Evolutionary conservation across 2,797 vertebrate genomes (phyloP).

Genomic region (Meda fulgida): DNA sequence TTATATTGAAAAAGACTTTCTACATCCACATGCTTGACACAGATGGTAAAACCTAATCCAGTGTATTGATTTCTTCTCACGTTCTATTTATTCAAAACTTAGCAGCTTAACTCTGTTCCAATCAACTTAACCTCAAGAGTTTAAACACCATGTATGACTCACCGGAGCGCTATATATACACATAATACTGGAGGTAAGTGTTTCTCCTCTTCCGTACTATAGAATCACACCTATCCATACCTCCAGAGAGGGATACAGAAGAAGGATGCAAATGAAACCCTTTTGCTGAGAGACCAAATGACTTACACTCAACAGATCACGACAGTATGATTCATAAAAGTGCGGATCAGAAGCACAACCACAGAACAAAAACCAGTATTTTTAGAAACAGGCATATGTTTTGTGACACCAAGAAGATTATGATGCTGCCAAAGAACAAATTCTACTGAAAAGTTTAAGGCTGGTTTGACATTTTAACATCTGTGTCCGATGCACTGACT

Average conservation of each 20-base stretch:
- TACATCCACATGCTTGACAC: background rate
- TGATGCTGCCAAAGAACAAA: background rate
- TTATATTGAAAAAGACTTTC: background rate
- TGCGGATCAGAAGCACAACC: background rate
- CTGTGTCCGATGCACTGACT: background rate
- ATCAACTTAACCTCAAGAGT: constrained; percentile 4
- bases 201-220: constrained; percentile 7
- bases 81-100: background rate
- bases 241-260: constrained; percentile 10
- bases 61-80: background rate
- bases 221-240: constrained; percentile 12
- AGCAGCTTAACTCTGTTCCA: background rate
- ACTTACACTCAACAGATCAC: background rate
- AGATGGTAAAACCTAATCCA: background rate
- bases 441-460: background rate
- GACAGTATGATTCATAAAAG: constrained; percentile 26
- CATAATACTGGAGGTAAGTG: background rate
- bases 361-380: constrained; percentile 3
- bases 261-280: background rate
- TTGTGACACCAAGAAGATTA: background rate
- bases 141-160: constrained; percentile 13
- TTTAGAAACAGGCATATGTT: background rate
- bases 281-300: background rate
- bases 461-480: background rate
- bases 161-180: background rate